phyloP scores from a whole-genome alignment of 2,888 invertebrate species.

The Orthosia gothica region DNA sequence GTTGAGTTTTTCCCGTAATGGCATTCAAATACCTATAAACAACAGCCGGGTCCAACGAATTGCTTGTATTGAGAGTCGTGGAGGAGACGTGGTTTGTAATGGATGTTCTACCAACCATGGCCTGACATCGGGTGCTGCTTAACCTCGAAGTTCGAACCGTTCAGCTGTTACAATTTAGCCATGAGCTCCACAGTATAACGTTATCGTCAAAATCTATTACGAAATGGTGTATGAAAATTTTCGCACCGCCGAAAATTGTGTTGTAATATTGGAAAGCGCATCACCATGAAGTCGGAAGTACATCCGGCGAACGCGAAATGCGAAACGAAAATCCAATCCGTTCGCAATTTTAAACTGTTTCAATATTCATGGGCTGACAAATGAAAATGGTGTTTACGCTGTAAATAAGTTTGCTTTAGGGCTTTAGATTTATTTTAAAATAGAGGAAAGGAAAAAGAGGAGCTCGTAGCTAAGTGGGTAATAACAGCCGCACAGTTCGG shows the following conservation, averaged over 20 bases:
- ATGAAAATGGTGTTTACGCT: conserved; percentile 40
- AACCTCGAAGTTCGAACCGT: neutral
- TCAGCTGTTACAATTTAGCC: neutral
- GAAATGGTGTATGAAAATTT: conserved; percentile 9
- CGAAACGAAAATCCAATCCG: conserved; percentile 48
- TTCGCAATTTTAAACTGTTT: conserved; percentile 47
- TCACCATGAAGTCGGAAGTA: conserved; percentile 48
- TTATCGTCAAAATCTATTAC: conserved; percentile 13
- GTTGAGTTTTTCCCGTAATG: neutral
- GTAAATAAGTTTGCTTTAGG: conserved; percentile 5
- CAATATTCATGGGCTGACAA: conserved; percentile 45
- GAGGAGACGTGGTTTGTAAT: neutral
- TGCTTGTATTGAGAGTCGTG: neutral
- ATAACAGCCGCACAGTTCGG: no score
- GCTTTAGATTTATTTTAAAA: conserved; percentile 7
- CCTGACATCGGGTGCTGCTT: neutral
- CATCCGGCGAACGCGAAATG: conserved; percentile 52
- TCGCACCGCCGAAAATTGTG: conserved; percentile 40
- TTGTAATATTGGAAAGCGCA: conserved; percentile 57
- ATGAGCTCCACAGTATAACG: neutral
- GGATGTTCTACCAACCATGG: neutral
- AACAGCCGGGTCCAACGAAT: neutral
- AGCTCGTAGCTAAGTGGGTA: no score
- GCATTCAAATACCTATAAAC: neutral
- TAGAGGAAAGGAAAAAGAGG: no score